Percentiles rank a stretch among this genome's conserved stretches.
Conservation (phyloP, 1,140 invertebrate genomes). For the Apis florea region DNA sequence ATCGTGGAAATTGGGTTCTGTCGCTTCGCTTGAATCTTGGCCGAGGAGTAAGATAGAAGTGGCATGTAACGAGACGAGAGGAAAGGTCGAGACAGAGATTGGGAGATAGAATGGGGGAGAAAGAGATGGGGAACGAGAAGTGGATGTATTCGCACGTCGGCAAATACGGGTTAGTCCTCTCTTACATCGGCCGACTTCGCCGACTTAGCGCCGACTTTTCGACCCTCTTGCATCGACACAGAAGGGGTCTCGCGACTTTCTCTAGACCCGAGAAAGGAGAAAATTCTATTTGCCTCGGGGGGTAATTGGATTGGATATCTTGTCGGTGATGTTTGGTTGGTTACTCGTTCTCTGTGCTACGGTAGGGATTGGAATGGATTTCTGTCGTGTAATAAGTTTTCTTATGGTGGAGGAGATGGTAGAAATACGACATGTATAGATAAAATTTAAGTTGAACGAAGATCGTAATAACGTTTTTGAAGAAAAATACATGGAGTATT, state of each 20-base stretch:
- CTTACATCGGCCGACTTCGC: conserved; percentile 42
- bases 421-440: too few species aligned
- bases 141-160: conserved; percentile 47
- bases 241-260: neutral
- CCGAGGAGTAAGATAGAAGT: neutral
- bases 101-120: neutral
- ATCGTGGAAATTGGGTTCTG: conserved; percentile 65
- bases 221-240: conserved; percentile 21
- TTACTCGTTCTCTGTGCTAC: neutral
- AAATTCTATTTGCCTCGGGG: conserved; percentile 22
- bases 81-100: neutral
- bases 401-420: too few species aligned
- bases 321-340: neutral
- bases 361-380: neutral
- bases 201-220: conserved; percentile 55
- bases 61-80: neutral
- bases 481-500: too few species aligned
- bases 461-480: too few species aligned
- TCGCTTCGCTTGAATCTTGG: conserved; percentile 55
- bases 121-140: neutral
- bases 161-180: conserved; percentile 61
- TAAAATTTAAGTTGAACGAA: too few species aligned
- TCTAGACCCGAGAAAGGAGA: neutral
- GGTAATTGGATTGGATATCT: conserved; percentile 21
- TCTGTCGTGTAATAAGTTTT: neutral